Evolutionary conservation across 2,113 vertebrate genomes (phyloP).

Genomic region (Dolichotis patagonum): DNA sequence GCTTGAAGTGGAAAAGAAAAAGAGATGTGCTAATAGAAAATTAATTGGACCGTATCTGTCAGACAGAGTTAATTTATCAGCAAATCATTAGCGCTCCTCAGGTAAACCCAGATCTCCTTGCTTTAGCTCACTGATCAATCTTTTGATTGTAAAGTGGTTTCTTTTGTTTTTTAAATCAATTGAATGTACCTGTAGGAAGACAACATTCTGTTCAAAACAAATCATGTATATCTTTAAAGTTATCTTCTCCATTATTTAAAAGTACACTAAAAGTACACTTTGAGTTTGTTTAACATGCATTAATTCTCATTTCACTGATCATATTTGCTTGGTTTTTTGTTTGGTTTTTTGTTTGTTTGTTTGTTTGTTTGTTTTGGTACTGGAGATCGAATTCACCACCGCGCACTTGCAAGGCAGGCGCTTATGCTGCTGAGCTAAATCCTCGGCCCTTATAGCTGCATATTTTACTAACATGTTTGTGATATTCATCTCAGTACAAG

Average conservation of each 20-base stretch:
- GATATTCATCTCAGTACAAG: not conserved
- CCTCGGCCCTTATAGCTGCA: not conserved
- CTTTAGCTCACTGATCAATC: not conserved
- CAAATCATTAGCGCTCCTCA: too few species aligned
- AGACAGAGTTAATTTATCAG: slow-evolving; percentile 1
- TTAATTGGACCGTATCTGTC: not conserved
- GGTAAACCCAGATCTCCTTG: not conserved
- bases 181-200: not conserved
- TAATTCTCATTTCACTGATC: not conserved
- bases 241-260: not conserved
- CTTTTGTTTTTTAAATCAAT: not conserved
- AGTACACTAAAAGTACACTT: not conserved
- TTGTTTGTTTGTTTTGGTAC: too few species aligned
- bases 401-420: too few species aligned
- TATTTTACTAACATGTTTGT: not conserved
- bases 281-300: not conserved
- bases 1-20: not conserved
- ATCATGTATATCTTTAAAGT: not conserved
- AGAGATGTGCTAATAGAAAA: not conserved
- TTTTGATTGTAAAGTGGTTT: not conserved
- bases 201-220: not conserved
- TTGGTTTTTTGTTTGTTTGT: too few species aligned
- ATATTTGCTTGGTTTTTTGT: too few species aligned
- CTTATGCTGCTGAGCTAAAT: too few species aligned
- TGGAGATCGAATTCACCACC: too few species aligned